Conservation (phyloP, 2,888 invertebrate species). For the Eugnorisma glareosa region DNA sequence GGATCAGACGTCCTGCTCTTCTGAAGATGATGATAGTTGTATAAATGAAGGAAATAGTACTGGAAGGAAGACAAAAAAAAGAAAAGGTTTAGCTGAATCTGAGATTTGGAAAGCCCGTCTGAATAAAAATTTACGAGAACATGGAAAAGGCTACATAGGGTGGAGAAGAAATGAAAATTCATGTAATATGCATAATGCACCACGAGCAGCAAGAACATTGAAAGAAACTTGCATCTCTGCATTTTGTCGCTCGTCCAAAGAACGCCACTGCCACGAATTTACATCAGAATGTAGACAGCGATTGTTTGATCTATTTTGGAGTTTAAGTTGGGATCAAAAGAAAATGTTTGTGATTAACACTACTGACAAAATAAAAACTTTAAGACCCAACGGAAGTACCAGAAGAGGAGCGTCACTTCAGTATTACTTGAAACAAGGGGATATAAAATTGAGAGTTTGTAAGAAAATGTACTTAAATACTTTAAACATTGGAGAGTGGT, state of each 20-base stretch:
- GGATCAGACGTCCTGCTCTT: constrained; percentile 22
- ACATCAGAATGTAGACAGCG: constrained; percentile 27
- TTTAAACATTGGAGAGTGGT: constrained; percentile 15
- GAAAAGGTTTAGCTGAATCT: constrained; percentile 13
- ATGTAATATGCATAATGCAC: background rate
- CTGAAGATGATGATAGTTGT: constrained; percentile 13
- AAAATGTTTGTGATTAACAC: constrained; percentile 23
- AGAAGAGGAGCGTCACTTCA: constrained; percentile 16
- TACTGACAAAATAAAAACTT: constrained; percentile 20
- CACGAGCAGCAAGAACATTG: background rate
- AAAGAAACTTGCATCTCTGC: background rate
- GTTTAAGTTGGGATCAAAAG: constrained; percentile 33
- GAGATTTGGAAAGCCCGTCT: constrained; percentile 4
- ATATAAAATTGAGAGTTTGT: constrained; percentile 25
- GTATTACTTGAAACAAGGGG: constrained; percentile 23
- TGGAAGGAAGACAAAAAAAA: constrained; percentile 20
- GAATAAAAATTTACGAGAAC: constrained; percentile 16
- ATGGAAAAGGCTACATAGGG: constrained; percentile 8
- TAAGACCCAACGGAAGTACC: constrained; percentile 14
- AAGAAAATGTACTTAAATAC: constrained; percentile 26
- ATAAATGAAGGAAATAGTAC: constrained; percentile 8
- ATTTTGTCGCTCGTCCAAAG: constrained; percentile 23
- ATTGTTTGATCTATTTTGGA: constrained; percentile 33
- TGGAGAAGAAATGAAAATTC: constrained; percentile 16
- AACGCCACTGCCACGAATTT: constrained; percentile 28